Evolutionary conservation across 2,797 vertebrate genomes (phyloP).

Genomic region (Poeciliopsis presidionis): DNA sequence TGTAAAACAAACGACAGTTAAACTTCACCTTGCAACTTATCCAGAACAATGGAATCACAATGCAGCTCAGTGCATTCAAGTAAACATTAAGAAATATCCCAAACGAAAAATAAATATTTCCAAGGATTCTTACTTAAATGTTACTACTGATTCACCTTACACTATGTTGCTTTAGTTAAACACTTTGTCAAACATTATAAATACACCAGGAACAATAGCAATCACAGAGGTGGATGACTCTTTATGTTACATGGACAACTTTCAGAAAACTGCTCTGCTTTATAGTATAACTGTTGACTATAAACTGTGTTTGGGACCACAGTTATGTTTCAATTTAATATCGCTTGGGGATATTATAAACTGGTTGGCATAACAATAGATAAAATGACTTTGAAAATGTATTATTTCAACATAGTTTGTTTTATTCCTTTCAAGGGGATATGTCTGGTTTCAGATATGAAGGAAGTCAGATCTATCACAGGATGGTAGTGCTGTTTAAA

Average conservation of each 20-base stretch:
- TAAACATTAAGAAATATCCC: not conserved
- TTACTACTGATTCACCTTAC: not conserved
- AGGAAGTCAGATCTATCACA: not conserved
- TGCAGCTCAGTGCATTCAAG: not conserved
- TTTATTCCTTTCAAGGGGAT: not conserved
- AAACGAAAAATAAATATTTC: not conserved
- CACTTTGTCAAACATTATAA: not conserved
- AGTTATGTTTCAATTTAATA: not conserved
- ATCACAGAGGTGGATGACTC: not conserved
- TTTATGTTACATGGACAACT: not conserved
- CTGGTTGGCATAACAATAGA: not conserved
- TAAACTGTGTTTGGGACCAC: not conserved
- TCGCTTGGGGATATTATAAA: not conserved
- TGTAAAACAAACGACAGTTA: slow-evolving; percentile 6
- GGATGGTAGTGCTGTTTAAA: not conserved
- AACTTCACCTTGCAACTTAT: not conserved
- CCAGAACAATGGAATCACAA: not conserved
- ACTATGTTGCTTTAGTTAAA: not conserved
- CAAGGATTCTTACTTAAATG: not conserved
- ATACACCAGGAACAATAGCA: not conserved
- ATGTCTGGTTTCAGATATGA: not conserved
- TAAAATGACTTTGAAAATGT: not conserved
- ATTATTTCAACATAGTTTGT: not conserved
- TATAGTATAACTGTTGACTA: not conserved
- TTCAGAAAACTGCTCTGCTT: not conserved